Conservation (phyloP, 2,113 vertebrate species). For the Tetraodon nigroviridis region DNA sequence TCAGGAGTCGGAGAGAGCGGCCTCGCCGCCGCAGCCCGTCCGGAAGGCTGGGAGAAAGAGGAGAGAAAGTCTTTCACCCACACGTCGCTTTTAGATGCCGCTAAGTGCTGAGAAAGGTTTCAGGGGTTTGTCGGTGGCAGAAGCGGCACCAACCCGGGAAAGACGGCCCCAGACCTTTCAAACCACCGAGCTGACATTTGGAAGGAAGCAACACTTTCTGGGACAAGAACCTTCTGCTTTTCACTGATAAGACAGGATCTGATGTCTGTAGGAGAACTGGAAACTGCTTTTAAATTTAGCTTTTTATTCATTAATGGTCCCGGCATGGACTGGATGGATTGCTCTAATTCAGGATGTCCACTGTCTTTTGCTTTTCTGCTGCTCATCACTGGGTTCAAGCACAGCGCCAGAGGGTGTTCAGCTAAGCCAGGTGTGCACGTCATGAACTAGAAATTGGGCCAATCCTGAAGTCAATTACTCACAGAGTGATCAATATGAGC, state of each 20-base stretch:
- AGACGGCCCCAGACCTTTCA: slow-evolving; percentile 11
- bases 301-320: no score
- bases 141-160: slow-evolving; percentile 11
- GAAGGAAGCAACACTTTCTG: slow-evolving; percentile 3
- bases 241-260: not conserved
- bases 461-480: no score
- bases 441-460: no score
- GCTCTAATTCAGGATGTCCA: no score
- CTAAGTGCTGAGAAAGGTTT: not conserved
- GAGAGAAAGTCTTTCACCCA: slow-evolving; percentile 1
- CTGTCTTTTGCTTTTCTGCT: no score
- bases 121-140: slow-evolving; percentile 11
- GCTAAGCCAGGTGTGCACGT: no score
- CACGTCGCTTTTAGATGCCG: not conserved
- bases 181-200: slow-evolving; percentile 8
- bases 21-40: slow-evolving; percentile 11
- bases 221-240: not conserved
- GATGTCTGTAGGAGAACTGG: no score
- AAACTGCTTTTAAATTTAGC: no score
- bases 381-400: no score
- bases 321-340: no score
- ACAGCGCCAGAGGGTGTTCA: no score
- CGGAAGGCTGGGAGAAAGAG: slow-evolving; percentile 14
- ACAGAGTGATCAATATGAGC: no score
- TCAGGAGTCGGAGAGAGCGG: slow-evolving; percentile 20